These are phyloP conservation scores for Xanthorhoe designata DNA, from an alignment of 2,888 invertebrate genomes.

Conservation along the genomic window DNA sequence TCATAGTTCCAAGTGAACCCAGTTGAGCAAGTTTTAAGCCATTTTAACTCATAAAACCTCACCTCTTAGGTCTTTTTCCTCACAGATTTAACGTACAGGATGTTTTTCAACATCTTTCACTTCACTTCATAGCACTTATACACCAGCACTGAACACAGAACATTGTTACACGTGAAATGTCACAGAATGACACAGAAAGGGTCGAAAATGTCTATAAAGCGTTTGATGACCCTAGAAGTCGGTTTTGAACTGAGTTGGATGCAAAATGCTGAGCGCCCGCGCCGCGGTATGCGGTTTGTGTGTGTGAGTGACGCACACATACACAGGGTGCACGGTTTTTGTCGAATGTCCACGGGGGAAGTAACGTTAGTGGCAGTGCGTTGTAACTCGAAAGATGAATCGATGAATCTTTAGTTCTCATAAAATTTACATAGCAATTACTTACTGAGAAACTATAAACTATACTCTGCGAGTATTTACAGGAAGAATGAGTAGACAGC, in stretches of 20 bases:
- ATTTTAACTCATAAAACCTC: conserved; percentile 5
- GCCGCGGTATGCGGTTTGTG: conserved; percentile 75
- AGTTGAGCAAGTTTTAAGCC: conserved; percentile 1
- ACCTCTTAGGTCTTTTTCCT: conserved; percentile 69
- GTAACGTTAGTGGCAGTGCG: conserved; percentile 65
- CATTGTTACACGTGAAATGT: conserved; percentile 15
- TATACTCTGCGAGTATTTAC: too few relatives aligned
- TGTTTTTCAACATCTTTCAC: conserved; percentile 70
- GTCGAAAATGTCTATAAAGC: conserved; percentile 65
- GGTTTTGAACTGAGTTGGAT: conserved; percentile 78
- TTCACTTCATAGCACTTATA: conserved; percentile 58
- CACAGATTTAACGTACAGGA: conserved; percentile 78
- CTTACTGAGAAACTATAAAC: too few relatives aligned
- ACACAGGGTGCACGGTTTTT: conserved; percentile 80
- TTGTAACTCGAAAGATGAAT: conserved; percentile 60
- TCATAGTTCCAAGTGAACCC: not conserved
- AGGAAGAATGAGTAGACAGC: too few relatives aligned
- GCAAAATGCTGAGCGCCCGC: conserved; percentile 80
- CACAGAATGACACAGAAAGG: conserved; percentile 57
- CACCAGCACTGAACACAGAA: conserved; percentile 49
- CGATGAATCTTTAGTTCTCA: too few relatives aligned
- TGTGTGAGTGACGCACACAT: conserved; percentile 63
- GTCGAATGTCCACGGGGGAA: conserved; percentile 85
- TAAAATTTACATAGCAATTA: too few relatives aligned
- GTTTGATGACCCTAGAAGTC: conserved; percentile 82